Base-by-base conservation (phyloP, 2,888 invertebrate genomes). In the Limulus polyphemus region DNA sequence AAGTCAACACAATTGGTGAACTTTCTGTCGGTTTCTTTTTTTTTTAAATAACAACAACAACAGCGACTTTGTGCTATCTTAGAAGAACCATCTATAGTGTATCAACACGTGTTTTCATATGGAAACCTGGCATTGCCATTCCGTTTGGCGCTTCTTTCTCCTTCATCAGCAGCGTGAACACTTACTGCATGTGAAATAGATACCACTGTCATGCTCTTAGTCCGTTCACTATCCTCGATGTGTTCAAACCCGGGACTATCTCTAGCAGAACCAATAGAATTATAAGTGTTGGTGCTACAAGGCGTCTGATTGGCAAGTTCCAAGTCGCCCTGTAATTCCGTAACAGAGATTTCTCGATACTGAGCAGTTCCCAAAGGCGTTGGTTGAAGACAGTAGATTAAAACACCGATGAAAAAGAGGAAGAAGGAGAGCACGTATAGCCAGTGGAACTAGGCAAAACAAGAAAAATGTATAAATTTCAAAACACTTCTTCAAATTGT, bases 351-450 rank as follows among this genome's bases (percentile, higher is more conserved):
- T 50, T 58, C 58, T 16, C 47, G 46, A 49, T 56, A 55, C n/a
- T 56, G 14, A 17, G 32, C 54, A 46, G 57, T 61, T 17, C 47
- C 16, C 16, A 56, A 47, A 17, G 83, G 81, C 12, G 82, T 79
- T 57, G 82, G 81, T 69, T 83, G 82, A 62, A 85, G 82, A 3
- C 83, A 80, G 69, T 83, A 84, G 59, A 83, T 78, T 64, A 82
- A 79, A 62, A 88, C 84, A 16, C 90, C 90, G 52, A 82, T 80
- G 79, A 88, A 83, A 56, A 89, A 86, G 70, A 89, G 78, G 58
- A 83, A 76, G 75, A 87, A 90, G 13, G 89, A 87, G 65, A 88
- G 77, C 77, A 90, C 86, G 77, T 90, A 90, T 62, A 90, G 79
- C 46, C 83, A 83, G 76, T 90, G 88, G 77, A 89, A 90, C 89